These are phyloP conservation scores for Xiphydria camelus DNA, from an alignment of 2,888 invertebrate genomes.

Conservation along the genomic window DNA sequence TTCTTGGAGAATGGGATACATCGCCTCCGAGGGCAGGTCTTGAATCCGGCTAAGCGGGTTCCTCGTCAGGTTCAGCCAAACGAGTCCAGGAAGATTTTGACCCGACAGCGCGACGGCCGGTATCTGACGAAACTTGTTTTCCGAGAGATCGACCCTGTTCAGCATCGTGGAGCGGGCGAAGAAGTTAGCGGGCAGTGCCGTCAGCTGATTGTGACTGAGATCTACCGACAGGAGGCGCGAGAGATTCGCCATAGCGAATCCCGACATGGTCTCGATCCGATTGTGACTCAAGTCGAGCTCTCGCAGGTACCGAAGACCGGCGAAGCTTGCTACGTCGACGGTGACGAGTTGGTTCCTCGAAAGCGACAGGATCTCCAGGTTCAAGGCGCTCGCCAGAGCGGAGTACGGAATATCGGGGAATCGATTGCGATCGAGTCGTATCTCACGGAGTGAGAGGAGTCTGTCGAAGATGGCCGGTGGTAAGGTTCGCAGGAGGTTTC, in stretches of 20 bases:
- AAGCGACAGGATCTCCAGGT: slow-evolving; percentile 73
- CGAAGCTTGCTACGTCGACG: slow-evolving; percentile 77
- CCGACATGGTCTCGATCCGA: slow-evolving; percentile 72
- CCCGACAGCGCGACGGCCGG: slow-evolving; percentile 77
- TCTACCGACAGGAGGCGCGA: slow-evolving; percentile 75
- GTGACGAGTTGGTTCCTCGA: slow-evolving; percentile 70
- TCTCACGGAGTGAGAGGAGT: slow-evolving; percentile 75
- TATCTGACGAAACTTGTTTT: slow-evolving; percentile 78
- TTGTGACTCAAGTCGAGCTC: slow-evolving; percentile 77
- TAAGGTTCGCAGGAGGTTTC: slow-evolving; percentile 70
- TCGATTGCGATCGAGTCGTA: slow-evolving; percentile 73
- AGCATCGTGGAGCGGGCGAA: slow-evolving; percentile 73
- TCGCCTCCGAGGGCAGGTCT: slow-evolving; percentile 68
- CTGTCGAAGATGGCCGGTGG: slow-evolving; percentile 75
- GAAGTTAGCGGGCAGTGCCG: slow-evolving; percentile 80
- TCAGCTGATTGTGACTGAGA: slow-evolving; percentile 74
- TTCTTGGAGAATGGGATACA: slow-evolving; percentile 80
- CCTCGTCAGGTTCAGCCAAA: slow-evolving; percentile 79
- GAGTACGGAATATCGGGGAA: slow-evolving; percentile 80
- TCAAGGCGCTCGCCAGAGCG: slow-evolving; percentile 74
- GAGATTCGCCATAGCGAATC: slow-evolving; percentile 76
- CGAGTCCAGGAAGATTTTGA: slow-evolving; percentile 71
- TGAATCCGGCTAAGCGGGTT: slow-evolving; percentile 79
- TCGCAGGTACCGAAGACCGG: slow-evolving; percentile 73
- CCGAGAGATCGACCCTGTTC: slow-evolving; percentile 76